Percentiles rank a stretch among this genome's conserved stretches.
phyloP scores from a whole-genome alignment of 2,888 invertebrate species.

The Scaptomyza tumidula region DNA sequence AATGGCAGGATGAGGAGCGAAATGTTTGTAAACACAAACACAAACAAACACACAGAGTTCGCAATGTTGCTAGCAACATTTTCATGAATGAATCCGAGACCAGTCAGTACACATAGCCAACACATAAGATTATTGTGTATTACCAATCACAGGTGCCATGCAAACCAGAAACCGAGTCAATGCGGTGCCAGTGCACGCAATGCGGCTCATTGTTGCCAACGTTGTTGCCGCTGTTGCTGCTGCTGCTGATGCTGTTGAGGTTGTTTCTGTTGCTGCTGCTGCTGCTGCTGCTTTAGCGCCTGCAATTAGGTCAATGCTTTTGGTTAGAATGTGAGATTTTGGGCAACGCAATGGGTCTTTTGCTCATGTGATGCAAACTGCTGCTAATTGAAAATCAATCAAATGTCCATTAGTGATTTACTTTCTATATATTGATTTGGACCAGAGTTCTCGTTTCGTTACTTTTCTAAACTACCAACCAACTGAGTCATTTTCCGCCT shows the following conservation, averaged over 20 bases:
- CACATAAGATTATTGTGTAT: constrained; percentile 39
- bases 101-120: constrained; percentile 7
- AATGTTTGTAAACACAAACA: constrained; percentile 35
- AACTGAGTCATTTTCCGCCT: constrained; percentile 32
- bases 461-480: constrained; percentile 4
- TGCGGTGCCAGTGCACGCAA: constrained; percentile 75
- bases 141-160: constrained; percentile 85
- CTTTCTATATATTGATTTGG: constrained; percentile 19
- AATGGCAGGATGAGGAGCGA: constrained; percentile 9
- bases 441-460: constrained; percentile 4
- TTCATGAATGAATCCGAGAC: constrained; percentile 50
- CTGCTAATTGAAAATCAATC: constrained; percentile 73
- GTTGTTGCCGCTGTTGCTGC: constrained; percentile 14
- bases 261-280: constrained; percentile 3
- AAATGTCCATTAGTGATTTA: constrained; percentile 58
- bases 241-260: constrained; percentile 6
- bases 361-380: constrained; percentile 61
- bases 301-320: constrained; percentile 69
- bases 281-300: constrained; percentile 37
- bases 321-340: constrained; percentile 21
- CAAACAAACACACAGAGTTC: neutral
- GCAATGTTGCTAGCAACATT: constrained; percentile 52
- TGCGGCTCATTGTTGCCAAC: constrained; percentile 29
- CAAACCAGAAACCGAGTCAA: constrained; percentile 83
- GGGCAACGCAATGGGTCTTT: constrained; percentile 1